phyloP scores from a whole-genome alignment of 2,797 vertebrate species.

The Pempheris klunzingeri region DNA sequence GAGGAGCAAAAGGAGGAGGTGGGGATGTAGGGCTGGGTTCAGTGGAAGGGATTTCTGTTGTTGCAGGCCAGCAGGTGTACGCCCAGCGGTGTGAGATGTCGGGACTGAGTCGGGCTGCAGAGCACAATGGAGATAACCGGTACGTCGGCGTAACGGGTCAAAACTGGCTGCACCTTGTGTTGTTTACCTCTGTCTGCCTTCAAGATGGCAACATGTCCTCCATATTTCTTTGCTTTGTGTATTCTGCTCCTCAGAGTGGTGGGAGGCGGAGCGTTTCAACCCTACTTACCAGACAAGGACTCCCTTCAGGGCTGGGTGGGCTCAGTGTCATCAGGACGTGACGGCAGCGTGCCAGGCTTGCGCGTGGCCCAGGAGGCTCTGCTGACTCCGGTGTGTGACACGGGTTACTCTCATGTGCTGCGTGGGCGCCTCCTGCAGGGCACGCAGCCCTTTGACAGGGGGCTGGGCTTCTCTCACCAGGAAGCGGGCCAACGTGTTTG shows the following conservation, averaged over 20 bases:
- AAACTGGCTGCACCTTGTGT: not conserved
- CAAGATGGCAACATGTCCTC: no score
- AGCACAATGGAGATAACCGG: constrained; percentile 86
- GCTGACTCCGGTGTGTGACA: constrained; percentile 84
- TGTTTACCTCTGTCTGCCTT: not conserved
- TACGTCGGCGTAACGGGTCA: constrained; percentile 20
- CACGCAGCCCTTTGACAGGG: constrained; percentile 79
- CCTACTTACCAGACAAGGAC: constrained; percentile 88
- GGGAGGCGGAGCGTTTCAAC: constrained; percentile 88
- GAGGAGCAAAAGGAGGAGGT: constrained; percentile 74
- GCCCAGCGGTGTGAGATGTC: constrained; percentile 87
- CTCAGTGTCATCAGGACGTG: constrained; percentile 73
- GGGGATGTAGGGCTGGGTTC: constrained; percentile 84
- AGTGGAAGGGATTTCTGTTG: constrained; percentile 94
- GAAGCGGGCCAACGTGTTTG: constrained; percentile 74
- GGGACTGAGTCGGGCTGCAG: constrained; percentile 83
- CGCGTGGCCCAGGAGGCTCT: constrained; percentile 84
- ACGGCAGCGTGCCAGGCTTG: constrained; percentile 75
- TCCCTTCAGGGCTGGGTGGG: constrained; percentile 82
- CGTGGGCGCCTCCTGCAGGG: constrained; percentile 81
- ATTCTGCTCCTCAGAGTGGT: constrained; percentile 72
- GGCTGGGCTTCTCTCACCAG: constrained; percentile 75
- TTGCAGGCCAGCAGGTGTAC: constrained; percentile 95
- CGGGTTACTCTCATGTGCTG: constrained; percentile 82
- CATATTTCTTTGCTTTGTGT: no score